Evolutionary conservation across 2,113 vertebrate genomes (phyloP).

Genomic region (Phalacrocorax brasilianus): DNA sequence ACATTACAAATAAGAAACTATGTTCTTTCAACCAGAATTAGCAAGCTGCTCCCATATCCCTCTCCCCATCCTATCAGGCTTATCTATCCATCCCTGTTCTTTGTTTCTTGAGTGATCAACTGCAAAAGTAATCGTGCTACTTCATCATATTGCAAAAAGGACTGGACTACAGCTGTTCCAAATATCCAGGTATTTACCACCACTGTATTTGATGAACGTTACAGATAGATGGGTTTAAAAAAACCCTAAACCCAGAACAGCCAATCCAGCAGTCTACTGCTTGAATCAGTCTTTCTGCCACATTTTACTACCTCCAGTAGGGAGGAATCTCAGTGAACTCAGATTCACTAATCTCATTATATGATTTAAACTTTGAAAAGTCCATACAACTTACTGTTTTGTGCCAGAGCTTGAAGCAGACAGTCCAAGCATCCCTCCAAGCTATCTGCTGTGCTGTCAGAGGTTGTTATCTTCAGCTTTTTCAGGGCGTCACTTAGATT

Average conservation of each 20-base stretch:
- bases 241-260: neutral
- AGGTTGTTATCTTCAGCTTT: slow-evolving; percentile 90
- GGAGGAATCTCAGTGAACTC: too few relatives aligned
- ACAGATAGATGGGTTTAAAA: neutral
- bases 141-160: neutral
- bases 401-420: slow-evolving; percentile 90
- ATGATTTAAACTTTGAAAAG: neutral
- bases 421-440: slow-evolving; percentile 93
- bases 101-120: neutral
- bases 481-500: slow-evolving; percentile 92
- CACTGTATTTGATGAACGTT: neutral
- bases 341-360: neutral
- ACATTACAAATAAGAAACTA: neutral
- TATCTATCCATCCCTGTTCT: neutral
- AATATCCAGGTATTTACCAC: neutral
- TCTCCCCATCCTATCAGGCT: neutral
- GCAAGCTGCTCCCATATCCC: neutral
- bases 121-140: neutral
- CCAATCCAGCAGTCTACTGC: neutral
- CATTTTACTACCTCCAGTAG: neutral
- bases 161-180: neutral
- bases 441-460: slow-evolving; percentile 83
- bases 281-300: neutral
- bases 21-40: neutral
- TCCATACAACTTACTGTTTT: slow-evolving; percentile 87